Evolutionary conservation across 2,797 vertebrate genomes (phyloP).

Genomic region (Anisognathus igniventris): DNA sequence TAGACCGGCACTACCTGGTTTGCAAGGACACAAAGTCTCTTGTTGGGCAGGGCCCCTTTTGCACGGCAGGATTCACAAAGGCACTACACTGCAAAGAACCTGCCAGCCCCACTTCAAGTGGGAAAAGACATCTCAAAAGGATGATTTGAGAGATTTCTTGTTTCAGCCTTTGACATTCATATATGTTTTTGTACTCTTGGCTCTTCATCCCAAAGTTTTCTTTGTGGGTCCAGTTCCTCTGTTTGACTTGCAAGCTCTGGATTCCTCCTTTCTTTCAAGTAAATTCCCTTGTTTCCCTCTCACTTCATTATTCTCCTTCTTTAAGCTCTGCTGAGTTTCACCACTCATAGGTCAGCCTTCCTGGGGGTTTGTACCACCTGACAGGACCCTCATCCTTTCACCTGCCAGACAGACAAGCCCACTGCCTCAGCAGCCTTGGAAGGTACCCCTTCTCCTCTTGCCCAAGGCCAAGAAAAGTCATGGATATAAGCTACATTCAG

Average conservation of each 20-base stretch:
- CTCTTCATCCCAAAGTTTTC: neutral
- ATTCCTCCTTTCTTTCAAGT: neutral
- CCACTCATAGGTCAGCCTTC: neutral
- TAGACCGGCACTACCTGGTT: neutral
- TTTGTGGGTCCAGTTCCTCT: neutral
- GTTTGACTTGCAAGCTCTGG: neutral
- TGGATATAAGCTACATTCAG: neutral
- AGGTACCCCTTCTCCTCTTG: neutral
- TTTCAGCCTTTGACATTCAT: neutral
- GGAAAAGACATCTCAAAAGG: neutral
- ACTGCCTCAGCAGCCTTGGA: neutral
- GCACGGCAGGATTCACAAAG: neutral
- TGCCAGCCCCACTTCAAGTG: neutral
- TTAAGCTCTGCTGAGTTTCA: neutral
- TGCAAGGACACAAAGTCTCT: neutral
- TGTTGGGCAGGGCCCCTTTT: neutral
- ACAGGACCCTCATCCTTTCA: neutral
- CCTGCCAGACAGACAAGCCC: neutral
- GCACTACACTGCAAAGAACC: neutral
- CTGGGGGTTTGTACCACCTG: neutral
- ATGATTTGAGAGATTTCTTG: neutral
- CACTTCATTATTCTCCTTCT: neutral
- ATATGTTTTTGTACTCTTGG: neutral
- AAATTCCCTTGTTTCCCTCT: neutral
- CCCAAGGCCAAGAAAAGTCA: neutral